A percentile compares a stretch with the other conserved stretches of the same genome.
Conservation (phyloP, 2,888 invertebrate genomes). For the Limnephilus rhombicus region DNA sequence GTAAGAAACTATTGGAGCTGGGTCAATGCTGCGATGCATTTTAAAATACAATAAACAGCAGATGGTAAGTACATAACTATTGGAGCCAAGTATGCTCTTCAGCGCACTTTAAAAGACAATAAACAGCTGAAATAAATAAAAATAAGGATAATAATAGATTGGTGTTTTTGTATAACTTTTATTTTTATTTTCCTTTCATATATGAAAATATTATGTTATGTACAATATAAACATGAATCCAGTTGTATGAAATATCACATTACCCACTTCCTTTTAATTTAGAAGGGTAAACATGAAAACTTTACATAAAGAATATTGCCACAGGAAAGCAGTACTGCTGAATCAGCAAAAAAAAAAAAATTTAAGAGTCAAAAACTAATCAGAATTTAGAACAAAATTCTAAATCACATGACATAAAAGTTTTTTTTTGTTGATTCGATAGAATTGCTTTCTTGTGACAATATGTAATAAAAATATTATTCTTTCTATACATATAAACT, state of each 20-base stretch:
- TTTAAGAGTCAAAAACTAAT: neutral
- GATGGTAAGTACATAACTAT: too few relatives aligned
- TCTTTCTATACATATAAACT: neutral
- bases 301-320: conserved; percentile 2
- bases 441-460: neutral
- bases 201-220: conserved; percentile 63
- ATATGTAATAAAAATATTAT: neutral
- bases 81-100: too few relatives aligned
- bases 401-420: neutral
- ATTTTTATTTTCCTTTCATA: conserved; percentile 59
- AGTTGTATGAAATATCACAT: conserved; percentile 44
- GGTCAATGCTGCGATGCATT: too few relatives aligned
- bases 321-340: neutral
- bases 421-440: neutral
- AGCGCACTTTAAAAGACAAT: too few relatives aligned
- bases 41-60: too few relatives aligned
- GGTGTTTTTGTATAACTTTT: neutral
- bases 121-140: too few relatives aligned
- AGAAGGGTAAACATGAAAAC: conserved; percentile 37
- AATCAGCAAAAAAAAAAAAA: neutral
- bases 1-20: too few relatives aligned
- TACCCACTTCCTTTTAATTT: conserved; percentile 28
- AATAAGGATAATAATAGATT: neutral
- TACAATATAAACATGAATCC: conserved; percentile 61
- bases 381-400: neutral